phyloP scores from a whole-genome alignment of 2,888 invertebrate species.

The Peribatodes rhomboidaria region DNA sequence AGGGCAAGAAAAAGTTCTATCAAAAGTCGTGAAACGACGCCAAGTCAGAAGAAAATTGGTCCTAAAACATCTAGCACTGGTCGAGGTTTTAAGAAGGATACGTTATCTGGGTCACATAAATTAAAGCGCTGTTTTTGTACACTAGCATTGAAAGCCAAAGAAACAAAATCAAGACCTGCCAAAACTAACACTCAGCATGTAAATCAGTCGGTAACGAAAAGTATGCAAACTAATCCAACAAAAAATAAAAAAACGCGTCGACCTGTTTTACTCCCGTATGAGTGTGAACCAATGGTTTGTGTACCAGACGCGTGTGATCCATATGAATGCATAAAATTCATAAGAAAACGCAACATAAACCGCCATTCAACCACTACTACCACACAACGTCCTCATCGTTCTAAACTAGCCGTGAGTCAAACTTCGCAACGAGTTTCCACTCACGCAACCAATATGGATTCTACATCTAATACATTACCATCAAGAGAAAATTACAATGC shows the following conservation, averaged over 20 bases:
- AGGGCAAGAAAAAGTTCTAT: background rate
- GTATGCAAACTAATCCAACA: constrained; percentile 29
- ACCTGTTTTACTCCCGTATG: constrained; percentile 26
- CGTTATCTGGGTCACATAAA: constrained; percentile 31
- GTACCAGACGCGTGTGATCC: constrained; percentile 42
- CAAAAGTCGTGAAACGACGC: background rate
- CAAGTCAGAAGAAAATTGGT: background rate
- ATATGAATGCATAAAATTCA: constrained; percentile 38
- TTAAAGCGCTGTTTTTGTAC: constrained; percentile 55
- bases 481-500: constrained; percentile 12
- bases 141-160: constrained; percentile 50
- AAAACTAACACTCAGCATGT: constrained; percentile 16
- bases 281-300: constrained; percentile 42
- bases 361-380: constrained; percentile 17
- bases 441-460: constrained; percentile 10
- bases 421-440: constrained; percentile 22
- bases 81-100: constrained; percentile 18
- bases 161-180: constrained; percentile 40
- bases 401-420: constrained; percentile 33
- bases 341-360: constrained; percentile 26
- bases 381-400: constrained; percentile 17
- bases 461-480: background rate
- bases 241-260: background rate
- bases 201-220: constrained; percentile 23
- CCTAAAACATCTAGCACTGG: constrained; percentile 20